These are phyloP conservation scores for Melipona beecheii DNA, from an alignment of 2,888 invertebrate genomes.

Conservation along the genomic window DNA sequence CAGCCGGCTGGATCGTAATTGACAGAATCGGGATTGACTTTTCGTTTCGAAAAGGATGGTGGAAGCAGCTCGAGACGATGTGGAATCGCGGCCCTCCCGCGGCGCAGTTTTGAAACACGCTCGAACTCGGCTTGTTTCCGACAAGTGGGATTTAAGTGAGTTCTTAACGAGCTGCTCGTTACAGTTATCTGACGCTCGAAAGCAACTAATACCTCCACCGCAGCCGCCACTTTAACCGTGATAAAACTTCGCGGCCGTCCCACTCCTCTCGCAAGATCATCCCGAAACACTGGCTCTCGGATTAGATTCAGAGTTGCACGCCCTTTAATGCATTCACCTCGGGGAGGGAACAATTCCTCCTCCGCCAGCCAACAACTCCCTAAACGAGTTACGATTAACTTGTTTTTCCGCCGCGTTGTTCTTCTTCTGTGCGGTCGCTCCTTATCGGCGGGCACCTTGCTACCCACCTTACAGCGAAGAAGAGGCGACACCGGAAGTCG, in stretches of 20 bases:
- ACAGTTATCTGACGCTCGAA: constrained; percentile 60
- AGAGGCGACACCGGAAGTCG: constrained; percentile 62
- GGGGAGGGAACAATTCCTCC: constrained; percentile 68
- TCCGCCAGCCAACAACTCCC: constrained; percentile 74
- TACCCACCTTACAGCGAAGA: constrained; percentile 34
- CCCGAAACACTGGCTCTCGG: constrained; percentile 75
- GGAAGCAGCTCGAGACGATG: constrained; percentile 22
- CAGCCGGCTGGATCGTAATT: not conserved
- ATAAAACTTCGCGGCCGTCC: constrained; percentile 42
- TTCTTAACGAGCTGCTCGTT: constrained; percentile 73
- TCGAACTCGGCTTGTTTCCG: constrained; percentile 51
- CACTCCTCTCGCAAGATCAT: constrained; percentile 71
- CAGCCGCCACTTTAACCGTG: constrained; percentile 55
- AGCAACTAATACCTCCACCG: constrained; percentile 60
- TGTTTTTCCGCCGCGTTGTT: constrained; percentile 52
- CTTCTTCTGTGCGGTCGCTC: constrained; percentile 36
- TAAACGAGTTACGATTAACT: constrained; percentile 77
- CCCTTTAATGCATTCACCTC: constrained; percentile 76
- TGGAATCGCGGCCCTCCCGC: constrained; percentile 8
- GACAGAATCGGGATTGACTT: constrained; percentile 6
- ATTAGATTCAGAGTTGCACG: constrained; percentile 76
- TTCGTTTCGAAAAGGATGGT: constrained; percentile 37
- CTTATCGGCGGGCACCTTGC: constrained; percentile 68
- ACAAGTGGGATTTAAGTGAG: constrained; percentile 71
- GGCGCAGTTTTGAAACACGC: constrained; percentile 34